Evolutionary conservation across 2,888 invertebrate genomes (phyloP), one percentile per base, ranked within the genome.

Genomic region (Andricus curvator): DNA sequence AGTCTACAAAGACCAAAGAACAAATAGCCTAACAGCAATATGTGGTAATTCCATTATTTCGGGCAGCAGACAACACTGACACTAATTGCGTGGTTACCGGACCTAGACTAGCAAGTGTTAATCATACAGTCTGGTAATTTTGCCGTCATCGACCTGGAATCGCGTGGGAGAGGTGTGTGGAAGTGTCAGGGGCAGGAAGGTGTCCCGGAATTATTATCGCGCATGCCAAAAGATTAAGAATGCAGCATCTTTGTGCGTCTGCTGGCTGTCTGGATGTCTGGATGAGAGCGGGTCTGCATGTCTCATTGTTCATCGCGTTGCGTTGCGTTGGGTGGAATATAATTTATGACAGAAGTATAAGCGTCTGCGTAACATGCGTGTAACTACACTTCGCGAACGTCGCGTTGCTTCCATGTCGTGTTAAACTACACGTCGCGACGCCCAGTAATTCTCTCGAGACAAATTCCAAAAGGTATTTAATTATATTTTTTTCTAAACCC

Each of bases 271-370:
- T 25, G 25, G 25, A 25, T 25, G 80, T 80, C 65, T 20, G 56
- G 62, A 74, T 56, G 44, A 65, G 77, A 74, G 66, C 44, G 48
- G 70, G 70, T 60, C 15, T 66, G 74, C 77, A 77, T 80, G 83
- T 81, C 80, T 82, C 80, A 84, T 83, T 84, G 84, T 84, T 81
- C 84, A 80, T 83, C 79, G 82, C 41, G 51, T 66, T 51, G 82
- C 33, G 51, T 66, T 51, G 82, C 41, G 51, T 68, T 51, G 48
- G 65, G 67, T 62, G 65, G 78, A 81, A 83, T 83, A 83, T 82
- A 83, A 84, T 83, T 84, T 84, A 84, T 81, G 82, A 82, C 66
- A 65, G 65, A 48, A 68, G 60, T 80, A 80, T 80, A 81, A 20
- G 20, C 51, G 48, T 76, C 41, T 44, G 25, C 62, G 25, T 62